These are phyloP conservation scores for Acrocyrtus sp. DNA, from an alignment of 2,888 invertebrate genomes.

Conservation along the genomic window DNA sequence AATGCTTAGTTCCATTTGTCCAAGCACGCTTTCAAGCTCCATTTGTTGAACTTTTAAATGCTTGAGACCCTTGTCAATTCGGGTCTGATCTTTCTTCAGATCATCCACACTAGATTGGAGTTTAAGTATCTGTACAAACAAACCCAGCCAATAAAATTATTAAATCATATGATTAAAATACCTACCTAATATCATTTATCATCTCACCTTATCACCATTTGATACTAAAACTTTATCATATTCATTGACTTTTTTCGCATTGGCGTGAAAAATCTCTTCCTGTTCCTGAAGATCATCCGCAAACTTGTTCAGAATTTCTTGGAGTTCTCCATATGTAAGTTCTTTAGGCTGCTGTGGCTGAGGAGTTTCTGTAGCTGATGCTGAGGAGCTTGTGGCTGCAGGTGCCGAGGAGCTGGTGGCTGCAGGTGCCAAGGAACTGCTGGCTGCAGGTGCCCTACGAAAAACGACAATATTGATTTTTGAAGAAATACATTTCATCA, in stretches of 20 bases:
- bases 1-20: slow-evolving; percentile 76
- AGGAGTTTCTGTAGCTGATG: neutral
- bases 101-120: no score
- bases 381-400: neutral
- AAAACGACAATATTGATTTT: no score
- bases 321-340: neutral
- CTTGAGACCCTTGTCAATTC: slow-evolving; percentile 91
- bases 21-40: slow-evolving; percentile 87
- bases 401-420: neutral
- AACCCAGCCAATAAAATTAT: no score
- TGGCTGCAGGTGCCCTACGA: no score
- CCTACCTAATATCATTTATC: no score
- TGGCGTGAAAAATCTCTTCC: slow-evolving; percentile 90
- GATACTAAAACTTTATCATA: slow-evolving; percentile 91
- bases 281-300: slow-evolving; percentile 90
- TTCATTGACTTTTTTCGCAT: slow-evolving; percentile 93
- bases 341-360: neutral
- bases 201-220: slow-evolving; percentile 88
- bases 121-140: no score
- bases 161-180: no score
- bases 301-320: slow-evolving; percentile 83
- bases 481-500: no score
- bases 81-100: slow-evolving; percentile 88
- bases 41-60: slow-evolving; percentile 92
- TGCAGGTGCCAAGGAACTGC: no score